These are phyloP conservation scores for Pocillopora verrucosa DNA, from an alignment of 64 coral and sea anemone species.

Conservation along the genomic window DNA sequence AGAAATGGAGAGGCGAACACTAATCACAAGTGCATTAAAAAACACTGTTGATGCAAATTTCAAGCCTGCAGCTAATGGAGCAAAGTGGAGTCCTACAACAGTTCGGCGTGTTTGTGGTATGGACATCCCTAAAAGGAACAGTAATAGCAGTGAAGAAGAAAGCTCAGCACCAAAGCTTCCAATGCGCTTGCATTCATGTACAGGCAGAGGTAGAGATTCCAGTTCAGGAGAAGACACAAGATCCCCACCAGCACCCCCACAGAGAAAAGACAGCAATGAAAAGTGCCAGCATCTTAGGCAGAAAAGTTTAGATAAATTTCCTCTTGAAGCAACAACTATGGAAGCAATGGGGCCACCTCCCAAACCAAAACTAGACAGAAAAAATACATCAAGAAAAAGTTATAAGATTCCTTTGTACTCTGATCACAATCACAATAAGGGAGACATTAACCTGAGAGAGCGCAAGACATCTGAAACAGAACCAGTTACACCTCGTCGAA, in stretches of 20 bases:
- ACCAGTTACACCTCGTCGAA: constrained; percentile 29
- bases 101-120: constrained; percentile 44
- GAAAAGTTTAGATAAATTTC: constrained; percentile 64
- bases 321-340: constrained; percentile 35
- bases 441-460: constrained; percentile 12
- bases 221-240: background rate
- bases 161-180: constrained; percentile 20
- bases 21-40: constrained; percentile 37
- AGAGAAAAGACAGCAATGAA: constrained; percentile 67
- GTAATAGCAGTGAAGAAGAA: background rate
- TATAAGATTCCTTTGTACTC: constrained; percentile 63
- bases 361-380: constrained; percentile 80
- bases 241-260: constrained; percentile 46
- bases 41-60: constrained; percentile 55
- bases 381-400: constrained; percentile 78
- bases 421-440: constrained; percentile 5
- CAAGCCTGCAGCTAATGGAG: constrained; percentile 31
- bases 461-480: constrained; percentile 11
- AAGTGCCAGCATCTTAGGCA: constrained; percentile 52
- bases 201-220: background rate
- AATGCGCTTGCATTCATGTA: background rate
- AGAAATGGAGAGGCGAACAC: constrained; percentile 4
- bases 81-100: constrained; percentile 56
- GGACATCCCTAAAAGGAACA: constrained; percentile 20
- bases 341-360: constrained; percentile 60